Percentiles rank a stretch among this genome's conserved stretches.
These are phyloP conservation scores for Sycophila sp. DNA, from an alignment of 1,140 invertebrate genomes.

Conservation along the genomic window DNA sequence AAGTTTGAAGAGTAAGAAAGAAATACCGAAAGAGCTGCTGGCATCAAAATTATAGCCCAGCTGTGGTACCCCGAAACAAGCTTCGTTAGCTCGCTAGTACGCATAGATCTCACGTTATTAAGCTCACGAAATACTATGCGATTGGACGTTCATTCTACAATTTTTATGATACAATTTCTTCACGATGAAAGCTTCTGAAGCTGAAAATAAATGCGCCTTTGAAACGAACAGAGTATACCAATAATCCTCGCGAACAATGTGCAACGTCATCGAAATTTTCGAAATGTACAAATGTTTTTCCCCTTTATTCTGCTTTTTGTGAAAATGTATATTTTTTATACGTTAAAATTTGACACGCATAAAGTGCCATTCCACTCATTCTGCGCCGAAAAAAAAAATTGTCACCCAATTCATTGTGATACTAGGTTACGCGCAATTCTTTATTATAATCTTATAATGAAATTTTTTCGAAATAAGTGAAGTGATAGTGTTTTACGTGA, in stretches of 20 bases:
- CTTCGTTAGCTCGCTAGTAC: slow-evolving; percentile 44
- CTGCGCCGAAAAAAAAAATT: slow-evolving; percentile 56
- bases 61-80: slow-evolving; percentile 31
- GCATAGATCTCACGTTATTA: slow-evolving; percentile 62
- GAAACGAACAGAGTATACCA: neutral
- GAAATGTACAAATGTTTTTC: slow-evolving; percentile 47
- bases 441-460: slow-evolving; percentile 43
- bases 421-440: slow-evolving; percentile 60
- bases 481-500: slow-evolving; percentile 46
- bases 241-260: neutral
- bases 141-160: slow-evolving; percentile 36
- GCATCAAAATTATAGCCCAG: slow-evolving; percentile 38
- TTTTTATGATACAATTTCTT: slow-evolving; percentile 27
- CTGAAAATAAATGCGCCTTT: slow-evolving; percentile 25
- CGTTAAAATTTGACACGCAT: slow-evolving; percentile 45
- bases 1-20: slow-evolving; percentile 22
- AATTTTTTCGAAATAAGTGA: slow-evolving; percentile 36
- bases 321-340: slow-evolving; percentile 56
- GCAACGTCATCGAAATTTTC: slow-evolving; percentile 42
- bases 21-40: slow-evolving; percentile 19
- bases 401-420: slow-evolving; percentile 61
- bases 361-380: slow-evolving; percentile 62
- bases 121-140: slow-evolving; percentile 48
- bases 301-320: slow-evolving; percentile 16
- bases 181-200: slow-evolving; percentile 36